These are phyloP conservation scores for Bombylius discolor DNA, from an alignment of 2,888 invertebrate genomes.

Conservation along the genomic window DNA sequence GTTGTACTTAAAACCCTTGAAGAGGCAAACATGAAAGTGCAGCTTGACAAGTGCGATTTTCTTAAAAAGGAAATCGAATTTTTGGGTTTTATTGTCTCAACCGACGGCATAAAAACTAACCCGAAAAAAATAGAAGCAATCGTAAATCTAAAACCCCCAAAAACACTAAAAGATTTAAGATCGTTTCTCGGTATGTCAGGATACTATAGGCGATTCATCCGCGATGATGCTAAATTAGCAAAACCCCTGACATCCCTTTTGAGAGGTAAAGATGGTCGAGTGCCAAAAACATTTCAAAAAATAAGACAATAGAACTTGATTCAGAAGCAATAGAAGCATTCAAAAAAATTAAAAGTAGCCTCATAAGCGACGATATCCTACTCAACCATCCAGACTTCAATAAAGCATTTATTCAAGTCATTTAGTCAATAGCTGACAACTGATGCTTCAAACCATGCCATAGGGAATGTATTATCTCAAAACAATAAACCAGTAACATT, in stretches of 20 bases:
- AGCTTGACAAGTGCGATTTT: conserved; percentile 22
- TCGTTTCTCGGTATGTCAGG: no score
- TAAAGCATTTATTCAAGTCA: not conserved
- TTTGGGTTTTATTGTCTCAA: conserved; percentile 22
- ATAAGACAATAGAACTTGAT: not conserved
- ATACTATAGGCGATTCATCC: no score
- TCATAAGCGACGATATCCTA: not conserved
- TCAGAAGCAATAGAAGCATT: not conserved
- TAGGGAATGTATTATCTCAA: conserved; percentile 5
- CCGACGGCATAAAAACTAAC: conserved; percentile 19
- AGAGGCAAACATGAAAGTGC: conserved; percentile 7
- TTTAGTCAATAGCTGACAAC: conserved; percentile 7
- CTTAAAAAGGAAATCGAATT: conserved; percentile 20
- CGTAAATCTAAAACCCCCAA: no score
- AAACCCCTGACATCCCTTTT: conserved; percentile 17
- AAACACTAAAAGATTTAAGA: no score
- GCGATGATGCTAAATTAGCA: no score
- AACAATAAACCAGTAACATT: conserved; percentile 5
- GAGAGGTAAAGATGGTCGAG: no score
- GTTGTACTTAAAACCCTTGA: conserved; percentile 2
- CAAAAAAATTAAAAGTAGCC: not conserved
- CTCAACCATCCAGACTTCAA: not conserved
- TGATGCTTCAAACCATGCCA: conserved; percentile 5
- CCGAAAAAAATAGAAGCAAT: no score
- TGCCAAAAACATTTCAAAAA: conserved; percentile 8